Evolutionary conservation across 2,888 invertebrate genomes (phyloP).

Genomic region (Tachina lurida): DNA sequence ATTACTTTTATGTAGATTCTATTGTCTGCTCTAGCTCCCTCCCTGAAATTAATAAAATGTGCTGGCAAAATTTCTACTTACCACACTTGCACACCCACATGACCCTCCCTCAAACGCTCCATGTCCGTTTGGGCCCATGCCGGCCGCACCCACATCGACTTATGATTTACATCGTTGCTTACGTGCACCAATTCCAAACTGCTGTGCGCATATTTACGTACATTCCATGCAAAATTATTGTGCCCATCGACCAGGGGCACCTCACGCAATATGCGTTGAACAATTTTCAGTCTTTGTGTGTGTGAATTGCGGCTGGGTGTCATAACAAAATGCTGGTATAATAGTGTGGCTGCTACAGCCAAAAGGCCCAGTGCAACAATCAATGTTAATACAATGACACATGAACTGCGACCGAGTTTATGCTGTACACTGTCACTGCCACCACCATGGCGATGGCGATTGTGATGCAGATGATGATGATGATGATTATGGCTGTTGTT

Average conservation of each 20-base stretch:
- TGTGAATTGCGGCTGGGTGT: conserved; percentile 82
- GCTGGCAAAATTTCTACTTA: conserved; percentile 73
- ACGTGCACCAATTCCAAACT: conserved; percentile 84
- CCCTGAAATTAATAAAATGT: background rate
- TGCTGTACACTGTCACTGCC: conserved; percentile 57
- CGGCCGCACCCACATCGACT: conserved; percentile 92
- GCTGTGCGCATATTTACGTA: conserved; percentile 93
- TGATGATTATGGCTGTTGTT: conserved; percentile 48
- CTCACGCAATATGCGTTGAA: conserved; percentile 81
- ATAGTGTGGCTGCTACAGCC: conserved; percentile 80
- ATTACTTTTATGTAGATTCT: background rate
- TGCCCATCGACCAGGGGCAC: conserved; percentile 86
- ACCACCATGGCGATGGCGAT: conserved; percentile 50
- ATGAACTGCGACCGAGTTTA: conserved; percentile 77
- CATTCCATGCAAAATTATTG: conserved; percentile 95
- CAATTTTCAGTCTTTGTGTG: conserved; percentile 83
- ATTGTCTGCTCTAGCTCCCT: background rate
- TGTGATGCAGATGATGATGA: conserved; percentile 48
- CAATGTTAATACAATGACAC: conserved; percentile 80
- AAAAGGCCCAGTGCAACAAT: conserved; percentile 80
- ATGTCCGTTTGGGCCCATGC: conserved; percentile 97
- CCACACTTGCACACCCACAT: conserved; percentile 96
- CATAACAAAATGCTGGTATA: conserved; percentile 82
- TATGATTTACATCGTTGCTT: conserved; percentile 80
- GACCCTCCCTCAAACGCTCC: conserved; percentile 90